Evolutionary conservation across 2,888 invertebrate genomes (phyloP).

Genomic region (Eilema caniola): DNA sequence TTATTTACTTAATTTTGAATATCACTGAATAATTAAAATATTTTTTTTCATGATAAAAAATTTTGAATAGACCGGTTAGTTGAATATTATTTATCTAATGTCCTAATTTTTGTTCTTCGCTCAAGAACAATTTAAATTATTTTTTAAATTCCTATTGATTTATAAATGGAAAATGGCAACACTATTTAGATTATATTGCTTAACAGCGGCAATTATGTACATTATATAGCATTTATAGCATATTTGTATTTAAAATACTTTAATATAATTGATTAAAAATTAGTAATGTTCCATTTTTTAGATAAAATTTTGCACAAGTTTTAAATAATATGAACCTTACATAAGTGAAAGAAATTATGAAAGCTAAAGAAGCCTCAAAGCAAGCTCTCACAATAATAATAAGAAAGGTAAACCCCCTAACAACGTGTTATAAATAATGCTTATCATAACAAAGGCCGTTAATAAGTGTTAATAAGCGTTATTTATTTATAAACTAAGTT

Average conservation of each 20-base stretch:
- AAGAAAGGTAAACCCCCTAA: conserved; percentile 46
- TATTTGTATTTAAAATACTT: background rate
- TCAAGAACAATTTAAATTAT: background rate
- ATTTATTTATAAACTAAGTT: conserved; percentile 72
- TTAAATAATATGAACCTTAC: background rate
- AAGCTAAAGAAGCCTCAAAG: conserved; percentile 7
- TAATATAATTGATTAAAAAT: background rate
- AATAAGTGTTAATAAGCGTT: conserved; percentile 52
- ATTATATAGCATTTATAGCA: too few relatives aligned
- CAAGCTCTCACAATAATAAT: conserved; percentile 40
- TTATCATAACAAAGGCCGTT: conserved; percentile 58
- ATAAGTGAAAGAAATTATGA: background rate
- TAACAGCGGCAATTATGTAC: background rate
- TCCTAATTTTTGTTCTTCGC: background rate
- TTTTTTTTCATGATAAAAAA: background rate
- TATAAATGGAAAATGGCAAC: background rate
- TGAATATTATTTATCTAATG: background rate
- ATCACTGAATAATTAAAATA: background rate
- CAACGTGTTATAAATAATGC: conserved; percentile 45
- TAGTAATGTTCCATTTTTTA: background rate
- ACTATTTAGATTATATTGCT: conserved; percentile 1
- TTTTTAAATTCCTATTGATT: background rate
- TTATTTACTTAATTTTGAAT: conserved; percentile 10
- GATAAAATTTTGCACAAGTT: background rate
- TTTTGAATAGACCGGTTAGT: background rate